phyloP scores from a whole-genome alignment of 1,140 invertebrate species.

The Pissodes strobi region DNA sequence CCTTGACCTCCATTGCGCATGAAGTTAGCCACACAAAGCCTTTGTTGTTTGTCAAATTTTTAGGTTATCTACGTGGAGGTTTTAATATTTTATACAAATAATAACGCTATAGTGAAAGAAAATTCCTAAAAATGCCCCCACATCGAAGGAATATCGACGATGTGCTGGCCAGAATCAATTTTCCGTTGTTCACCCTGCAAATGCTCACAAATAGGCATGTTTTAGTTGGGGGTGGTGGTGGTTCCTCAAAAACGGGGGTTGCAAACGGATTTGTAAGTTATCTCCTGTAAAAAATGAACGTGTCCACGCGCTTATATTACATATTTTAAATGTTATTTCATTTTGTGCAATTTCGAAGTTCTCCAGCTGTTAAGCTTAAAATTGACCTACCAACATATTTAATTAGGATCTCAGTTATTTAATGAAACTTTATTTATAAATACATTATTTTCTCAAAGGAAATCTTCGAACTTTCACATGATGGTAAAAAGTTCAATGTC shows the following conservation, averaged over 20 bases:
- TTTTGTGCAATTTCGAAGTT: too few species aligned
- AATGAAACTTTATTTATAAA: too few species aligned
- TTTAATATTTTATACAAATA: constrained; percentile 12
- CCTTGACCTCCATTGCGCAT: too few species aligned
- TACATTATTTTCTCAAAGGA: too few species aligned
- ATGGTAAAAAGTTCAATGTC: constrained; percentile 78
- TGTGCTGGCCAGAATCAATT: constrained; percentile 83
- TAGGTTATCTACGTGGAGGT: constrained; percentile 49
- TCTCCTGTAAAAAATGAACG: too few species aligned
- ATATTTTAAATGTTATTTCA: too few species aligned
- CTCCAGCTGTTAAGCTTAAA: too few species aligned
- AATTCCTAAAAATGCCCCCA: constrained; percentile 43
- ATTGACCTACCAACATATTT: too few species aligned
- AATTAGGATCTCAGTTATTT: too few species aligned
- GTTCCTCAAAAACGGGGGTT: constrained; percentile 92
- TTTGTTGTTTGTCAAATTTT: constrained; percentile 30
- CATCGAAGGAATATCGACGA: constrained; percentile 63
- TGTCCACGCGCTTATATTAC: too few species aligned
- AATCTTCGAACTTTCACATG: constrained; percentile 87
- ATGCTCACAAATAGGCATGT: constrained; percentile 91
- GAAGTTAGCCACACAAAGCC: too few species aligned
- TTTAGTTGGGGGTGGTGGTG: constrained; percentile 92
- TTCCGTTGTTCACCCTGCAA: constrained; percentile 89
- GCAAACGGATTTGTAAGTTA: constrained; percentile 91
- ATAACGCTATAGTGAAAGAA: constrained; percentile 9